A percentile compares a stretch with the other conserved stretches of the same genome.
phyloP scores from a whole-genome alignment of 1,140 invertebrate species.

The Sweltsa coloradensis region DNA sequence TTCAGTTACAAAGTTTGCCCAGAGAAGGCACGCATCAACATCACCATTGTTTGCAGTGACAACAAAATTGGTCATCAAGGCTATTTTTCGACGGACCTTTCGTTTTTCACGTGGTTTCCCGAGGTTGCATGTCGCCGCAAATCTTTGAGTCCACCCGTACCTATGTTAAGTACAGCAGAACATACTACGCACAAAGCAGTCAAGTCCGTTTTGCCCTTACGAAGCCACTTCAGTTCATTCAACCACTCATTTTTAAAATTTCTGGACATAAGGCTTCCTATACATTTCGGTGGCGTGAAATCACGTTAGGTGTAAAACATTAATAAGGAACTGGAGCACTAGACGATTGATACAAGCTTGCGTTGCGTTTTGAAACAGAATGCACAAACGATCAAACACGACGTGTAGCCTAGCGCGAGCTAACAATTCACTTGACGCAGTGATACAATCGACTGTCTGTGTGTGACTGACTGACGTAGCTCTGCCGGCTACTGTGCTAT shows the following conservation, averaged over 20 bases:
- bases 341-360: too few species aligned
- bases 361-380: too few species aligned
- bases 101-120: background rate
- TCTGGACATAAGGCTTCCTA: too few species aligned
- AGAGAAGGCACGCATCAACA: background rate
- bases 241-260: background rate
- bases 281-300: too few species aligned
- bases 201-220: background rate
- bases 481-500: too few species aligned
- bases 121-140: background rate
- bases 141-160: background rate
- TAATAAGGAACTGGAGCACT: too few species aligned
- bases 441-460: too few species aligned
- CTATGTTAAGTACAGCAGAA: background rate
- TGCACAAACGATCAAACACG: too few species aligned
- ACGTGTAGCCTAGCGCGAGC: too few species aligned
- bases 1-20: constrained; percentile 2
- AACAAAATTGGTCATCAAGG: background rate
- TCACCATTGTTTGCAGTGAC: background rate
- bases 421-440: too few species aligned
- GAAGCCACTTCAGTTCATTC: background rate
- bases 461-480: too few species aligned
- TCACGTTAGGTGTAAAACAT: too few species aligned
- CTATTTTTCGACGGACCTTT: background rate
- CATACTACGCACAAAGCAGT: background rate